These are phyloP conservation scores for Vollenhovia emeryi DNA, from an alignment of 1,140 invertebrate species.

Conservation along the genomic window DNA sequence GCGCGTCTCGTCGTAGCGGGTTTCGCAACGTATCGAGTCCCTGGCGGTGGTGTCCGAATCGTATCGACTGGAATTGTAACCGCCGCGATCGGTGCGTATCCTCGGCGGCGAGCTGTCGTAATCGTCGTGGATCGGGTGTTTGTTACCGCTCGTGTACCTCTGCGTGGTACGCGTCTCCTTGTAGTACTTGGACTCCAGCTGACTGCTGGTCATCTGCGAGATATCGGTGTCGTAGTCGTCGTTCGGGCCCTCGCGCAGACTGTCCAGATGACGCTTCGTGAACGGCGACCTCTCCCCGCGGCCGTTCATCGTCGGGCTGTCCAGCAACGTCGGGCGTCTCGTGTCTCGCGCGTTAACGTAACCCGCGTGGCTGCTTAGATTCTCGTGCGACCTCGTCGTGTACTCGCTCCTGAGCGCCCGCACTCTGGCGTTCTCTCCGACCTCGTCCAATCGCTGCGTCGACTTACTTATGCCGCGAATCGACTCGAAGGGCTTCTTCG, in stretches of 20 bases:
- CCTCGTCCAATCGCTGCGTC: slow-evolving; percentile 80
- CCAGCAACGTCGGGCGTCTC: slow-evolving; percentile 49
- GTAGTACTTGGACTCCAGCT: slow-evolving; percentile 81
- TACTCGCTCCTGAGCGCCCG: slow-evolving; percentile 78
- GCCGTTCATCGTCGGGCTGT: slow-evolving; percentile 66
- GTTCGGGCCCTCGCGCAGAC: slow-evolving; percentile 78
- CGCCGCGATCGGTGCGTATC: slow-evolving; percentile 72
- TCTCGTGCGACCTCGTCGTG: slow-evolving; percentile 81
- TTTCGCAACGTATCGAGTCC: slow-evolving; percentile 78
- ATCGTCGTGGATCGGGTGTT: slow-evolving; percentile 77
- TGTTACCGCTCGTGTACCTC: slow-evolving; percentile 75
- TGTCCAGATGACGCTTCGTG: slow-evolving; percentile 74
- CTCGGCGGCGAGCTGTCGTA: slow-evolving; percentile 81
- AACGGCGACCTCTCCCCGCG: slow-evolving; percentile 75
- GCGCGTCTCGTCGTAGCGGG: slow-evolving; percentile 76
- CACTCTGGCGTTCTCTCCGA: slow-evolving; percentile 74
- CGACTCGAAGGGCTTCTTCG: slow-evolving; percentile 79
- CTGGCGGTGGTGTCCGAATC: slow-evolving; percentile 82
- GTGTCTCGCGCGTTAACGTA: slow-evolving; percentile 76
- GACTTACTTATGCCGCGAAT: slow-evolving; percentile 82
- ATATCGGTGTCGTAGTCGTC: slow-evolving; percentile 84
- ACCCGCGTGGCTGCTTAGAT: slow-evolving; percentile 75
- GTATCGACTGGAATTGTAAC: slow-evolving; percentile 81
- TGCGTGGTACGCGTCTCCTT: slow-evolving; percentile 81
- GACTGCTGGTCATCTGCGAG: slow-evolving; percentile 81